These are phyloP conservation scores for Microctenopoma steveboyesi DNA, from an alignment of 2,797 vertebrate genomes.

Conservation along the genomic window DNA sequence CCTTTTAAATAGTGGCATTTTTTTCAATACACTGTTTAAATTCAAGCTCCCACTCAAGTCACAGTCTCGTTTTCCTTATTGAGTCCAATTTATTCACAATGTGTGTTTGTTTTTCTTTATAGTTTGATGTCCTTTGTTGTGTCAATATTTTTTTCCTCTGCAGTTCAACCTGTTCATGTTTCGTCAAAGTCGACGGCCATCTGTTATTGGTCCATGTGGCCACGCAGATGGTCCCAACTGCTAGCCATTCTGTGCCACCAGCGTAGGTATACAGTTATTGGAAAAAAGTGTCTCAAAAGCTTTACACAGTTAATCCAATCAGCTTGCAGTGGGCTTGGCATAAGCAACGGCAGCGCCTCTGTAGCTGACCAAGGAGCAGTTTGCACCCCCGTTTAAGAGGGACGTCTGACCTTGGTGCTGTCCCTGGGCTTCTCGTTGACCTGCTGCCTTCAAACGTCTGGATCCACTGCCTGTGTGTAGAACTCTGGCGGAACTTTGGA, in stretches of 20 bases:
- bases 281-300: conserved; percentile 68
- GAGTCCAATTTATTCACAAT: conserved; percentile 84
- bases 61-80: conserved; percentile 73
- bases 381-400: conserved; percentile 57
- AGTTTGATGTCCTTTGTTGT: conserved; percentile 72
- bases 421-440: conserved; percentile 72
- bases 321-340: conserved; percentile 76
- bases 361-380: conserved; percentile 65
- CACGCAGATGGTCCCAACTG: conserved; percentile 65
- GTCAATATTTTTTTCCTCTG: conserved; percentile 55
- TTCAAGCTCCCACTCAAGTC: conserved; percentile 81
- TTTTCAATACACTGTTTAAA: conserved; percentile 79
- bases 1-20: conserved; percentile 87
- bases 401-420: conserved; percentile 68
- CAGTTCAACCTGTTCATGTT: conserved; percentile 74
- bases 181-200: conserved; percentile 58
- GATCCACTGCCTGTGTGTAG: conserved; percentile 53
- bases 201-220: conserved; percentile 76
- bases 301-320: conserved; percentile 80
- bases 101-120: conserved; percentile 75
- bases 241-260: conserved; percentile 62
- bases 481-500: conserved; percentile 53
- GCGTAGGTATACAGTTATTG: conserved; percentile 68
- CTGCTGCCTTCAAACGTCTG: conserved; percentile 63
- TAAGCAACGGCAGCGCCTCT: conserved; percentile 68